These are phyloP conservation scores for Octodon degus DNA, from an alignment of 2,113 vertebrate genomes.

Conservation along the genomic window DNA sequence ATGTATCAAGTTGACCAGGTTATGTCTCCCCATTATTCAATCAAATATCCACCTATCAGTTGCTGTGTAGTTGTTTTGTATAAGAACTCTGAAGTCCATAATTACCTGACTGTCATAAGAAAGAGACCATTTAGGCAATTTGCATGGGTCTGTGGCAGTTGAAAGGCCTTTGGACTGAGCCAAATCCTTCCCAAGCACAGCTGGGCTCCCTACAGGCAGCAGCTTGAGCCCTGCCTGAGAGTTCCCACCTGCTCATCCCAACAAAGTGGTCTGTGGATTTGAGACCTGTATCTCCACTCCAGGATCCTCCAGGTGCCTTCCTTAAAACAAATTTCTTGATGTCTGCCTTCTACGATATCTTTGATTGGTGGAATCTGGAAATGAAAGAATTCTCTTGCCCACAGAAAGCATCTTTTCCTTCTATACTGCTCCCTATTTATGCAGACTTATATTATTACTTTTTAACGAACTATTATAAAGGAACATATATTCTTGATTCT, in stretches of 20 bases:
- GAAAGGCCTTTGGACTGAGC: not conserved
- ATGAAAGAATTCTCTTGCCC: not conserved
- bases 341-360: not conserved
- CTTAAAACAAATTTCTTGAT: not conserved
- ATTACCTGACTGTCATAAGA: not conserved
- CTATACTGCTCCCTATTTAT: not conserved
- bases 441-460: not conserved
- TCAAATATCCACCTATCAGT: not conserved
- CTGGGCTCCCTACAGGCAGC: not conserved
- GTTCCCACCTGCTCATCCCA: not conserved
- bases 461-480: conserved; percentile 4
- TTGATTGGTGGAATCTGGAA: not conserved
- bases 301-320: not conserved
- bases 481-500: not conserved
- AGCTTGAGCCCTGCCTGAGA: not conserved
- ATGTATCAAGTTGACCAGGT: not conserved
- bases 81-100: not conserved
- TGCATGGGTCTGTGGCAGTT: not conserved
- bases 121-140: not conserved
- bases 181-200: not conserved
- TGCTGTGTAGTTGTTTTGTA: not conserved
- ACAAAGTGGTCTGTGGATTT: not conserved
- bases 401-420: not conserved
- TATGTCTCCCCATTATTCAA: not conserved
- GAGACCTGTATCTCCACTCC: not conserved